A percentile compares a stretch with the other conserved stretches of the same genome.
Evolutionary conservation across 2,113 vertebrate species (phyloP).

Genomic region (Rhabdomys dilectus): DNA sequence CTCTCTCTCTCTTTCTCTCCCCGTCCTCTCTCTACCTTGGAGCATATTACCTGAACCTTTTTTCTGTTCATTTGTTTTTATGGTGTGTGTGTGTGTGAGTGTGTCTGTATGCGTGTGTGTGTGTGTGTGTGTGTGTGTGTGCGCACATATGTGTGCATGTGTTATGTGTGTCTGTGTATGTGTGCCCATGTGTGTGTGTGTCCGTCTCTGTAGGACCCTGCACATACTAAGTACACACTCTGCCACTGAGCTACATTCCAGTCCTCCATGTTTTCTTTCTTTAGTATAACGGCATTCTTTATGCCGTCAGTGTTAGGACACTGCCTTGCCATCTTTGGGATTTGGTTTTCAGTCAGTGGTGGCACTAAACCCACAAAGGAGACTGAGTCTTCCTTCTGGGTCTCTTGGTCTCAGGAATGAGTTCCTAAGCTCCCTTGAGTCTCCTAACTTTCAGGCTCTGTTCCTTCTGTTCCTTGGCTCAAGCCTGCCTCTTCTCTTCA

Average conservation of each 20-base stretch:
- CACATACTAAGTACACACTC: background rate
- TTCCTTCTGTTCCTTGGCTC: background rate
- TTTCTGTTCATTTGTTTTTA: background rate
- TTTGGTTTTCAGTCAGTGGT: background rate
- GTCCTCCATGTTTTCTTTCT: background rate
- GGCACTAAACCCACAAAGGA: background rate
- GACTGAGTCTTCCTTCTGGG: background rate
- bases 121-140: background rate
- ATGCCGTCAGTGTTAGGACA: background rate
- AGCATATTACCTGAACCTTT: background rate
- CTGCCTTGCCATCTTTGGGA: background rate
- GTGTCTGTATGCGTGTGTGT: too few relatives aligned
- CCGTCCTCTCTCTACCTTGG: background rate
- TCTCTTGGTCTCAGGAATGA: background rate
- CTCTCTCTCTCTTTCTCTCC: background rate
- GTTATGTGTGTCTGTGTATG: too few relatives aligned
- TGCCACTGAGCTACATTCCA: background rate
- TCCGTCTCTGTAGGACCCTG: background rate
- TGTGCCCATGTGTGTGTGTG: background rate
- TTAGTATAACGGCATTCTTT: background rate
- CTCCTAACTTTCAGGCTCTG: background rate
- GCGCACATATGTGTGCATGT: background rate
- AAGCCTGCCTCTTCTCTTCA: background rate
- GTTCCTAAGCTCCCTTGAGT: background rate
- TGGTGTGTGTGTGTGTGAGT: too few relatives aligned